A percentile compares a stretch with the other conserved stretches of the same genome.
These are phyloP conservation scores for Gallinago paraguaiae DNA, from an alignment of 2,113 vertebrate genomes.

Conservation along the genomic window DNA sequence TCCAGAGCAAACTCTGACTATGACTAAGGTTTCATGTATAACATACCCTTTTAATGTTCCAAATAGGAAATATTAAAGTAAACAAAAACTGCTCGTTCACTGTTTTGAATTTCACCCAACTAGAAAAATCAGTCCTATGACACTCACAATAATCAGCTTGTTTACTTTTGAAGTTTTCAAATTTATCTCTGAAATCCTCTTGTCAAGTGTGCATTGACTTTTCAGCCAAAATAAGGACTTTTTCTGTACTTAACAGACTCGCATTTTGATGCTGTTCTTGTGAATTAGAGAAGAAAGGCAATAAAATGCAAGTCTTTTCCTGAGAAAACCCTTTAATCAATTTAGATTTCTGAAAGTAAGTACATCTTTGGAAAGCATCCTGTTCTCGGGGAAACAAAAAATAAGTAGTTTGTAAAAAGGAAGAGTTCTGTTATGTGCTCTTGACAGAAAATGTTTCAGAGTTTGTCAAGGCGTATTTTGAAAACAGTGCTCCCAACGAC, in stretches of 20 bases:
- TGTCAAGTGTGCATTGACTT: background rate
- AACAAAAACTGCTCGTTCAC: constrained; percentile 3
- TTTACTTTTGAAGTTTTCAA: background rate
- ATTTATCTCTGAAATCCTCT: background rate
- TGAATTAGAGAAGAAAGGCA: background rate
- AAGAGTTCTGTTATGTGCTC: background rate
- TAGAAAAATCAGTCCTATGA: background rate
- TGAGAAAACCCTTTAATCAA: background rate
- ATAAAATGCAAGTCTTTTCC: background rate
- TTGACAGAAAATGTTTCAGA: background rate
- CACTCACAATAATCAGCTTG: background rate
- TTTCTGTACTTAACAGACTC: background rate
- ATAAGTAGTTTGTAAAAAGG: background rate
- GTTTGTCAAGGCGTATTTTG: background rate
- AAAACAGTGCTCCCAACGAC: background rate
- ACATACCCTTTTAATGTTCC: background rate
- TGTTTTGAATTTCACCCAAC: background rate
- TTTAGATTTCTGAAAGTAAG: background rate
- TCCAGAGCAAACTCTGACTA: background rate
- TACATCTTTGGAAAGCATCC: background rate
- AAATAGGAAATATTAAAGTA: background rate
- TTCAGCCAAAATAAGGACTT: background rate
- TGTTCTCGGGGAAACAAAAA: background rate
- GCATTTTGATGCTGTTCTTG: background rate
- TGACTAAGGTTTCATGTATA: background rate